These are phyloP conservation scores for Spea hammondii DNA, from an alignment of 2,797 vertebrate species.

Conservation along the genomic window DNA sequence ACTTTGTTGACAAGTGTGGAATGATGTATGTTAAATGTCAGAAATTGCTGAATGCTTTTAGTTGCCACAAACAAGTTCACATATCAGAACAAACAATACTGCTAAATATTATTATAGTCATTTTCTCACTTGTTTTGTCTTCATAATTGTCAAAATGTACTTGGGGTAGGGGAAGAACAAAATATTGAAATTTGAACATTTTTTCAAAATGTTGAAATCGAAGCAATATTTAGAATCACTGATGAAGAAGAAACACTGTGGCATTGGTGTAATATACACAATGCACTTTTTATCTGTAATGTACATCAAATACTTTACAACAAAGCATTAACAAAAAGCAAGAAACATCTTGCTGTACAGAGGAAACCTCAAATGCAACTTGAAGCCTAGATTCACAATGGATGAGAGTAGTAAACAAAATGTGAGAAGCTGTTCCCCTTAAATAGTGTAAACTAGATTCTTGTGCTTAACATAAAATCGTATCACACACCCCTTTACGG, in stretches of 20 bases:
- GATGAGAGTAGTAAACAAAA: slow-evolving; percentile 77
- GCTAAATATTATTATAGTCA: slow-evolving; percentile 76
- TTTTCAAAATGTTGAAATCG: slow-evolving; percentile 74
- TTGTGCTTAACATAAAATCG: slow-evolving; percentile 83
- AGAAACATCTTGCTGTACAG: slow-evolving; percentile 80
- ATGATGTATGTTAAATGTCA: slow-evolving; percentile 78
- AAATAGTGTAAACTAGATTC: slow-evolving; percentile 70
- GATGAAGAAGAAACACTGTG: slow-evolving; percentile 81
- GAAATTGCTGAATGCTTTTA: slow-evolving; percentile 79
- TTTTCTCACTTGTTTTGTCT: slow-evolving; percentile 42
- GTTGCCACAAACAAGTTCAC: slow-evolving; percentile 85
- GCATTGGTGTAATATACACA: slow-evolving; percentile 95
- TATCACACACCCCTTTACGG: slow-evolving; percentile 57
- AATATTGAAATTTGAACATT: slow-evolving; percentile 76
- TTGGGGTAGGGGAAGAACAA: slow-evolving; percentile 70
- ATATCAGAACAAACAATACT: slow-evolving; percentile 86
- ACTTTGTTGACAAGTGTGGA: slow-evolving; percentile 85
- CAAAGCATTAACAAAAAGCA: slow-evolving; percentile 89
- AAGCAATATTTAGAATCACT: slow-evolving; percentile 84
- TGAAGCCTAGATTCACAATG: slow-evolving; percentile 82
- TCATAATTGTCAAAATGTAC: slow-evolving; percentile 70
- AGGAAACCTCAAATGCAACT: slow-evolving; percentile 82
- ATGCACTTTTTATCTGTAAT: slow-evolving; percentile 85
- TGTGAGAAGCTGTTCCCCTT: slow-evolving; percentile 85
- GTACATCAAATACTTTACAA: slow-evolving; percentile 98